A percentile compares a stretch with the other conserved stretches of the same genome.
Conservation (phyloP, 2,797 vertebrate genomes). For the Lerista edwardsae region DNA sequence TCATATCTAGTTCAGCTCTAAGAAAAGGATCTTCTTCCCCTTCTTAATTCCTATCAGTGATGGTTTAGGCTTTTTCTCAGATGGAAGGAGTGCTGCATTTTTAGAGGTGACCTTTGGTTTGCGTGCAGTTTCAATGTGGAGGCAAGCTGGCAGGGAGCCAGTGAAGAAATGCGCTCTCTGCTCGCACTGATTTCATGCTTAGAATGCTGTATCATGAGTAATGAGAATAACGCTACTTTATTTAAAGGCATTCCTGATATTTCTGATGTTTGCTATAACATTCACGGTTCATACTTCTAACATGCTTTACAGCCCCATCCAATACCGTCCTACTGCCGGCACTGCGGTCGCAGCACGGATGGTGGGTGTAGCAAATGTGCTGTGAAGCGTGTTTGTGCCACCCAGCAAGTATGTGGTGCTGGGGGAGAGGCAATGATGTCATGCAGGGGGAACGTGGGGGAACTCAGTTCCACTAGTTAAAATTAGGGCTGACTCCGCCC, state of each 20-base stretch:
- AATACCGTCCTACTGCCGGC: no score
- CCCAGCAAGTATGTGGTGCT: no score
- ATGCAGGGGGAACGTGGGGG: no score
- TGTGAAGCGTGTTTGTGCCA: no score
- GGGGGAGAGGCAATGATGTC: no score
- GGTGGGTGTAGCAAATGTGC: no score
- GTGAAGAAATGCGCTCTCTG: slow-evolving; percentile 20
- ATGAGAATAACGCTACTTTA: slow-evolving; percentile 64
- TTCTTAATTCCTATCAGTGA: neutral
- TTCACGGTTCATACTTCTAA: neutral
- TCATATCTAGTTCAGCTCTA: neutral
- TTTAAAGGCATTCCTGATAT: slow-evolving; percentile 32
- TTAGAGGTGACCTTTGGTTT: slow-evolving; percentile 49
- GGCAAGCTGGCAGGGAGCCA: slow-evolving; percentile 41
- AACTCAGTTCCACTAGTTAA: no score
- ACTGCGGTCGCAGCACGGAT: no score
- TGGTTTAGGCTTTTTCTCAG: neutral
- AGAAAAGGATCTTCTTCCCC: neutral
- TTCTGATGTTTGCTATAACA: neutral
- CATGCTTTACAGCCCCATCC: neutral
- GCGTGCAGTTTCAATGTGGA: neutral
- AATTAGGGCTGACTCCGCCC: no score
- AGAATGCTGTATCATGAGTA: slow-evolving; percentile 57
- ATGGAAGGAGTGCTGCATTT: slow-evolving; percentile 30
- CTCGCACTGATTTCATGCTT: slow-evolving; percentile 48